Conservation (phyloP, 2,888 invertebrate genomes). For the Artemia sinica region DNA sequence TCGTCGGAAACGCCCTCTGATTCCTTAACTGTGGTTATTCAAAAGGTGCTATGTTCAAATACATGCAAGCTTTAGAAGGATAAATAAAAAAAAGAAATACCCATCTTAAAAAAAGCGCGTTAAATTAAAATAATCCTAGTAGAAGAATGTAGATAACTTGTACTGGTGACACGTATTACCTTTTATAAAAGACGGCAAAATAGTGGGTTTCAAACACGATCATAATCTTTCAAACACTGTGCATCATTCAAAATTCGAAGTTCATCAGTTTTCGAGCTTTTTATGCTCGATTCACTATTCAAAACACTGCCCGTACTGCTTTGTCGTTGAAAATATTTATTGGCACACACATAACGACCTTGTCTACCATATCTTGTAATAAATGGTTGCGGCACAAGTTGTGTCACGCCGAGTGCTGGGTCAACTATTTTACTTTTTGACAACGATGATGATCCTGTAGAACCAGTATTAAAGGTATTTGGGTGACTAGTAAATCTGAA, state of each 20-base stretch:
- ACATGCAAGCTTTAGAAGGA: too few species aligned
- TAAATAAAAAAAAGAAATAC: too few species aligned
- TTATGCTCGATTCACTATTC: background rate
- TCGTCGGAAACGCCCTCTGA: too few species aligned
- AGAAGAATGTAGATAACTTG: too few species aligned
- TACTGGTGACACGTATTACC: too few species aligned
- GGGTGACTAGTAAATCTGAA: constrained; percentile 39
- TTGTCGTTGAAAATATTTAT: background rate
- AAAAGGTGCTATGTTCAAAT: too few species aligned
- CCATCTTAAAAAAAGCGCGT: too few species aligned
- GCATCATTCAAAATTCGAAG: background rate
- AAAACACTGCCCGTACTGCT: background rate
- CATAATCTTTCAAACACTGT: background rate
- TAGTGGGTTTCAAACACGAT: too few species aligned
- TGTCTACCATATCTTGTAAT: constrained; percentile 10
- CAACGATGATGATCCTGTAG: constrained; percentile 28
- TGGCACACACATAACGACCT: constrained; percentile 3
- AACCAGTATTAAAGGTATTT: constrained; percentile 47
- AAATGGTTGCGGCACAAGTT: constrained; percentile 8
- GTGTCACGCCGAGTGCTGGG: background rate
- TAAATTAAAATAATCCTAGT: too few species aligned
- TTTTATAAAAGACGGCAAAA: too few species aligned
- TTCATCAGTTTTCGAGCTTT: background rate
- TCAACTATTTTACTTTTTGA: background rate
- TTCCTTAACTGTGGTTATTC: too few species aligned